Evolutionary conservation across 2,113 vertebrate genomes (phyloP).

Genomic region (Prochilodus magdalenae): DNA sequence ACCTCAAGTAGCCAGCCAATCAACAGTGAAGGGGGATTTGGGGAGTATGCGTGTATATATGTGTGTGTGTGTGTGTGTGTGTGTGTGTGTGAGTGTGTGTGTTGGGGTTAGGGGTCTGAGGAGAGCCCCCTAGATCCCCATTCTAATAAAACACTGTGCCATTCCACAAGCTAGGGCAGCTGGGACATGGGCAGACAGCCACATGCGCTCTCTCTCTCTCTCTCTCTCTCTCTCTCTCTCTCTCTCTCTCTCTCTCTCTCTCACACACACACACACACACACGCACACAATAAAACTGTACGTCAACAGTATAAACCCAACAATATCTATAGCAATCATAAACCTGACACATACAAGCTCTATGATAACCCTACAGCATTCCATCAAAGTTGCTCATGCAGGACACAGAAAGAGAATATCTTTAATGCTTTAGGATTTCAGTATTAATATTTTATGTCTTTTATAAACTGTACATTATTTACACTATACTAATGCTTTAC

Average conservation of each 20-base stretch:
- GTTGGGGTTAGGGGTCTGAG: slow-evolving; percentile 58
- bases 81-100: slow-evolving; percentile 41
- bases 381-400: not conserved
- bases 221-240: slow-evolving; percentile 32
- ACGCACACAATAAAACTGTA: slow-evolving; percentile 39
- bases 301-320: slow-evolving; percentile 44
- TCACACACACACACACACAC: slow-evolving; percentile 39
- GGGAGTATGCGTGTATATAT: slow-evolving; percentile 42
- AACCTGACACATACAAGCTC: slow-evolving; percentile 4
- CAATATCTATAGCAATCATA: slow-evolving; percentile 47
- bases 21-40: slow-evolving; percentile 60
- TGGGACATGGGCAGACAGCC: slow-evolving; percentile 64
- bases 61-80: slow-evolving; percentile 38
- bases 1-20: slow-evolving; percentile 58
- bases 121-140: slow-evolving; percentile 73
- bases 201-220: slow-evolving; percentile 25
- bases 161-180: slow-evolving; percentile 76
- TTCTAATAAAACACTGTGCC: slow-evolving; percentile 80
- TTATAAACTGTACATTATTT: not conserved
- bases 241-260: slow-evolving; percentile 33
- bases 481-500: not conserved
- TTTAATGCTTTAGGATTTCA: not conserved
- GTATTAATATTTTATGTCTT: not conserved
- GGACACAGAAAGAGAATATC: not conserved
- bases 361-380: not conserved